phyloP scores from a whole-genome alignment of 2,113 vertebrate genomes.

The Daubentonia madagascariensis region DNA sequence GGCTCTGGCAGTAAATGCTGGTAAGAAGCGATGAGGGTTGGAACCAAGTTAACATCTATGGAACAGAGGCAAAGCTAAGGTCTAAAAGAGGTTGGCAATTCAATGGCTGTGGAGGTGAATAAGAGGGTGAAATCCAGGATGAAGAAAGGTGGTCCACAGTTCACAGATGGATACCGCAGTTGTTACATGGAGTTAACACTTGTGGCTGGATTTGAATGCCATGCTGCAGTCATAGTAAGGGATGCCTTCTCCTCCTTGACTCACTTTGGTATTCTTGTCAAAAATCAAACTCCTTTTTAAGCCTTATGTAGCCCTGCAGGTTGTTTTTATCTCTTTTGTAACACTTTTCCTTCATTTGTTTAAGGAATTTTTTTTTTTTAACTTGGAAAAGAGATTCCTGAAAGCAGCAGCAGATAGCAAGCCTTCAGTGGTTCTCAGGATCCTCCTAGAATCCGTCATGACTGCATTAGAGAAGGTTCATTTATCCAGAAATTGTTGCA shows the following conservation, averaged over 20 bases:
- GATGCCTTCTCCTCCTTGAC: background rate
- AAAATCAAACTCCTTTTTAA: background rate
- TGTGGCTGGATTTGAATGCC: background rate
- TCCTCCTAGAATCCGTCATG: background rate
- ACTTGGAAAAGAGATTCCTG: constrained; percentile 23
- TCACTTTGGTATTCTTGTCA: background rate
- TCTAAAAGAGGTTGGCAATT: background rate
- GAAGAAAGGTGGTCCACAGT: background rate
- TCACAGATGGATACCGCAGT: background rate
- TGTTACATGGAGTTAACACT: too few relatives aligned
- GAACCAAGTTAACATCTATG: background rate
- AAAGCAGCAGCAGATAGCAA: background rate
- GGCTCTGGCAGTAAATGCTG: background rate
- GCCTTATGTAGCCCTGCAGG: background rate
- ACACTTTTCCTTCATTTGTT: background rate
- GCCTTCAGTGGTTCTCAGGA: background rate
- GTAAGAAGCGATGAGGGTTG: background rate
- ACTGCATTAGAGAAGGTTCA: background rate
- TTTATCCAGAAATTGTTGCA: background rate
- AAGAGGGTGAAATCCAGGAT: background rate
- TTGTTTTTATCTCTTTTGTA: background rate
- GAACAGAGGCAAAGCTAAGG: background rate
- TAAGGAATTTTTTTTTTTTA: background rate
- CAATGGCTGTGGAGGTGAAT: background rate
- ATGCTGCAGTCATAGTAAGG: background rate